A percentile compares a stretch with the other conserved stretches of the same genome.
Conservation (phyloP, 1,140 invertebrate species). For the Venturia canescens region DNA sequence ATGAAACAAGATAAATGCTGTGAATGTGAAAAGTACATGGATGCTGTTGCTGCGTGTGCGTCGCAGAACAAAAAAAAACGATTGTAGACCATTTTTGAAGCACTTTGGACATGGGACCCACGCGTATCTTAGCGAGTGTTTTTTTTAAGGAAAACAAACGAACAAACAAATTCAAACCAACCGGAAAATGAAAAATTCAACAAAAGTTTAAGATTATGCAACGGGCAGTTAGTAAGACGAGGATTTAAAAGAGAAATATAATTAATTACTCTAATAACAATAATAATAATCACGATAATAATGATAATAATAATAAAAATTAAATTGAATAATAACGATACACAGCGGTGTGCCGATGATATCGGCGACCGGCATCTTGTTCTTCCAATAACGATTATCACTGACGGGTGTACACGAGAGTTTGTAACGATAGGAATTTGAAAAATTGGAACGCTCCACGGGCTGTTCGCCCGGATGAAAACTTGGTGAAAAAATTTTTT, state of each 20-base stretch:
- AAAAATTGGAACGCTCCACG: neutral
- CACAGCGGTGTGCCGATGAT: slow-evolving; percentile 35
- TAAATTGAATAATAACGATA: slow-evolving; percentile 1
- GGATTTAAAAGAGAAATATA: neutral
- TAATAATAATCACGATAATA: neutral
- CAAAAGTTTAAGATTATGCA: neutral
- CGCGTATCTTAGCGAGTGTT: slow-evolving; percentile 63
- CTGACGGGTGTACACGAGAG: slow-evolving; percentile 49
- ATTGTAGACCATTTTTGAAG: slow-evolving; percentile 55
- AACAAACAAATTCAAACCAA: neutral
- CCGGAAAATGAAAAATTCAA: neutral
- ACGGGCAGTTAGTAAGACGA: slow-evolving; percentile 25
- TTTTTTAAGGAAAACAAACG: slow-evolving; percentile 31
- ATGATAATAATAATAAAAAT: slow-evolving; percentile 31
- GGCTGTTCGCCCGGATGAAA: too few species aligned
- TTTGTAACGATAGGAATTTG: slow-evolving; percentile 29
- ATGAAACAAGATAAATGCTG: neutral
- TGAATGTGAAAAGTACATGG: neutral
- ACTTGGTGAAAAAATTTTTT: too few species aligned
- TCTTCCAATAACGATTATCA: slow-evolving; percentile 60
- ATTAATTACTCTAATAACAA: too few species aligned
- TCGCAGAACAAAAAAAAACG: slow-evolving; percentile 26
- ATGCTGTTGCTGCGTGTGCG: neutral
- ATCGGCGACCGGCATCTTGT: slow-evolving; percentile 60
- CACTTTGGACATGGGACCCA: slow-evolving; percentile 64